These are phyloP conservation scores for Myioborus miniatus DNA, from an alignment of 2,797 vertebrate species.

Conservation along the genomic window DNA sequence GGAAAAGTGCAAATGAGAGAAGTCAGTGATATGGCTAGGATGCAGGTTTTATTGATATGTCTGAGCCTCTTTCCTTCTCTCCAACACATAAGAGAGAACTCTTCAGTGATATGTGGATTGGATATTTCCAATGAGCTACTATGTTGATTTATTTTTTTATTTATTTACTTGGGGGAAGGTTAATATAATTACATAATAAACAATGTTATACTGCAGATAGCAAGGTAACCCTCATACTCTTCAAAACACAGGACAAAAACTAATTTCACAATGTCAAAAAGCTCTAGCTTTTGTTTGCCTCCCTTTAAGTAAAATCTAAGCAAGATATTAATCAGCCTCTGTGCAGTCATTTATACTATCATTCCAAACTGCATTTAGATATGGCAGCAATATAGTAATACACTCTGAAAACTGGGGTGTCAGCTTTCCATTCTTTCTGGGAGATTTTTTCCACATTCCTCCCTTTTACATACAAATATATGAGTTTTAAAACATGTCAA, in stretches of 20 bases:
- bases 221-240: neutral
- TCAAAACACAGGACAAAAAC: neutral
- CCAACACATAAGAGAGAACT: neutral
- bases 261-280: neutral
- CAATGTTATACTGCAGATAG: neutral
- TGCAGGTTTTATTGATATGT: neutral
- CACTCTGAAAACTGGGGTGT: neutral
- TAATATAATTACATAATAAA: neutral
- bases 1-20: neutral
- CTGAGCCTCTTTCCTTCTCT: neutral
- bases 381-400: neutral
- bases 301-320: neutral
- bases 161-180: neutral
- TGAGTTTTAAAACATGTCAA: slow-evolving; percentile 44
- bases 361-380: neutral
- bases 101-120: neutral
- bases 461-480: neutral
- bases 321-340: neutral
- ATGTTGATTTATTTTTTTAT: neutral
- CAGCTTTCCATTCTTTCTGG: neutral
- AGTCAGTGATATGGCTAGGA: neutral
- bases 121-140: neutral
- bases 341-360: neutral
- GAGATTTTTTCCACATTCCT: neutral
- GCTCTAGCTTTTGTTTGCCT: neutral